Percentiles rank a stretch among this genome's conserved stretches.
Conservation (phyloP, 37 sponge, comb jelly and placozoan species). For the Petrosia ficiformis region DNA sequence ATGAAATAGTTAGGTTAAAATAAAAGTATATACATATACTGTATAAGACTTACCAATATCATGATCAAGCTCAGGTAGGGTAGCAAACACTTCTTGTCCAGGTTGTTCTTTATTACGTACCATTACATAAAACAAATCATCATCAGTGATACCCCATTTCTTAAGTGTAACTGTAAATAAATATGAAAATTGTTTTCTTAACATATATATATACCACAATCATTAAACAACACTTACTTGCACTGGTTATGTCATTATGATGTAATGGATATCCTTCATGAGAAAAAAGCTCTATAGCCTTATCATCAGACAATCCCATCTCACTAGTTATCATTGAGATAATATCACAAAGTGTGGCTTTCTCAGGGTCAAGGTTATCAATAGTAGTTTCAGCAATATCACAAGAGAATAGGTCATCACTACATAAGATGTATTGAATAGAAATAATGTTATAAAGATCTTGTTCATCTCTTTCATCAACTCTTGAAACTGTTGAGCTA, state of each 20-base stretch:
- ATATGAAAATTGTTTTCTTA: neutral
- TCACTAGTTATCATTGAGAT: neutral
- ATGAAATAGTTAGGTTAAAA: neutral
- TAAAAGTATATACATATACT: neutral
- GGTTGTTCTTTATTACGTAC: neutral
- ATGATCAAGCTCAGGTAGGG: neutral
- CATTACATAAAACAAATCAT: constrained; percentile 8
- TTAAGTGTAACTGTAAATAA: neutral
- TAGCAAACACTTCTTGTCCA: neutral
- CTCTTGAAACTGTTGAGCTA: too few species aligned
- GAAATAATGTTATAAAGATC: neutral
- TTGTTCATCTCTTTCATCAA: neutral
- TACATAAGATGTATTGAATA: neutral
- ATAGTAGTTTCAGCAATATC: neutral
- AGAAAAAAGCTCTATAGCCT: neutral
- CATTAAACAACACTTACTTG: neutral
- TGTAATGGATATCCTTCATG: constrained; percentile 12
- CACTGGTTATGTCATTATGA: neutral
- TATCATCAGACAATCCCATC: neutral
- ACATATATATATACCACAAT: neutral
- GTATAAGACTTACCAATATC: neutral
- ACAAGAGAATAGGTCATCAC: neutral
- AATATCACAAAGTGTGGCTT: neutral
- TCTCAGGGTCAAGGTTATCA: neutral
- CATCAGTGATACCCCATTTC: neutral